Evolutionary conservation across 2,888 invertebrate genomes (phyloP), one percentile per base, ranked within the genome.

Genomic region (Scaptomyza cyrtandrae): DNA sequence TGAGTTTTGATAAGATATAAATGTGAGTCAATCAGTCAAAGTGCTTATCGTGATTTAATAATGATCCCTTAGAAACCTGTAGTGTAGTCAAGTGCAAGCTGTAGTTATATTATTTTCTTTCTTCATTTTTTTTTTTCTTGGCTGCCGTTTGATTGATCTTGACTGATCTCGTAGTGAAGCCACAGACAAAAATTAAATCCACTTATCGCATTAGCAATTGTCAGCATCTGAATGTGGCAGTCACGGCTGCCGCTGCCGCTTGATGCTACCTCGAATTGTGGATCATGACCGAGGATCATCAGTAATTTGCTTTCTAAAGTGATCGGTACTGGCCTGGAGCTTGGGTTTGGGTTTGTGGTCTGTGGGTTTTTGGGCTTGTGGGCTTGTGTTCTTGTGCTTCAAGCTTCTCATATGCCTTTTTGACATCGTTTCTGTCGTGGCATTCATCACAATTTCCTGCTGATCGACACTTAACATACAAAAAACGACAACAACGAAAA

Each of bases 271-370:
- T 64, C 62, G 45, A 52, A 64, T 75, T 60, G 72, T 52, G 67
- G 77, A 72, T 80, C 81, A 82, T 83, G 86, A 77, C 69, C 71
- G 73, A 80, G 73, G 86, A 81, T 81, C 81, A 81, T 80, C 86
- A 71, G 80, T 82, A 82, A 82, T 82, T 82, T 82, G 81, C 81
- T 82, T 82, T 82, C 81, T 83, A 86, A 82, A 86, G 67, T 77
- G 77, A 77, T 78, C 70, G 65, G 76, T 63, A 62, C 62, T 29
- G 29, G 58, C 39, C 56, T 45, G 24, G 11, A 58, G 54, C 16
- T 11, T 52, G 19, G 39, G 67, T 50, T 27, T 37, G 14, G 37
- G 60, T 14, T 14, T 31, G 41, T 14, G 41, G 19, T n/a, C n/a
- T n/a, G n/a, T n/a, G n/a, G n/a, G n/a, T n/a, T n/a, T n/a, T n/a